Percentiles rank a stretch among this genome's conserved stretches.
These are phyloP conservation scores for Actinia tenebrosa DNA, from an alignment of 64 coral and sea anemone species.

Conservation along the genomic window DNA sequence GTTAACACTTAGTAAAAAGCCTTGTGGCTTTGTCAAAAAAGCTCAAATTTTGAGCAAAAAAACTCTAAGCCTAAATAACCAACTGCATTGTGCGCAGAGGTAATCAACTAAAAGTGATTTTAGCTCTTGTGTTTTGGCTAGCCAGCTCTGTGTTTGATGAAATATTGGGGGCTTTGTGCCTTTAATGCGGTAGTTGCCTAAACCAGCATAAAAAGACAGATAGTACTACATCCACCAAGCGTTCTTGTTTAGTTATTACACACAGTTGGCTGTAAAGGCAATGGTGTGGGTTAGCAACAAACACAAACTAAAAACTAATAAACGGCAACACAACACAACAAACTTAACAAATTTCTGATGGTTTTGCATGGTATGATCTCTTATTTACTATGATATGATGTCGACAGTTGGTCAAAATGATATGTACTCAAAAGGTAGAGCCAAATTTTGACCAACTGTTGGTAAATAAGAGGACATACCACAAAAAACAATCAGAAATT, in stretches of 20 bases:
- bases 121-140: background rate
- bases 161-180: background rate
- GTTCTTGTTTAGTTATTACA: conserved; percentile 23
- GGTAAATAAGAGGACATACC: too few species aligned
- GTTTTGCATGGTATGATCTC: too few species aligned
- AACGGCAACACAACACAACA: background rate
- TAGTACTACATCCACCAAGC: conserved; percentile 17
- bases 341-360: background rate
- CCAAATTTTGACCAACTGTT: too few species aligned
- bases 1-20: background rate
- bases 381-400: too few species aligned
- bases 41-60: conserved; percentile 69
- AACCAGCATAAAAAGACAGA: conserved; percentile 17
- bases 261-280: conserved; percentile 86
- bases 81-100: conserved; percentile 83
- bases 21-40: conserved; percentile 26
- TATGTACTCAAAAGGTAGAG: too few species aligned
- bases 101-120: conserved; percentile 23
- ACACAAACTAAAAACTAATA: conserved; percentile 16
- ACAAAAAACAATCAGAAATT: too few species aligned
- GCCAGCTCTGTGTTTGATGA: conserved; percentile 7
- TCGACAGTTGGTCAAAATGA: too few species aligned
- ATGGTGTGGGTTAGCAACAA: conserved; percentile 53
- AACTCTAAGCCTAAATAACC: conserved; percentile 24
- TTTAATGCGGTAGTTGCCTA: background rate